Conservation (phyloP, 2,888 invertebrate genomes). For the Cerceris ruficornis region DNA sequence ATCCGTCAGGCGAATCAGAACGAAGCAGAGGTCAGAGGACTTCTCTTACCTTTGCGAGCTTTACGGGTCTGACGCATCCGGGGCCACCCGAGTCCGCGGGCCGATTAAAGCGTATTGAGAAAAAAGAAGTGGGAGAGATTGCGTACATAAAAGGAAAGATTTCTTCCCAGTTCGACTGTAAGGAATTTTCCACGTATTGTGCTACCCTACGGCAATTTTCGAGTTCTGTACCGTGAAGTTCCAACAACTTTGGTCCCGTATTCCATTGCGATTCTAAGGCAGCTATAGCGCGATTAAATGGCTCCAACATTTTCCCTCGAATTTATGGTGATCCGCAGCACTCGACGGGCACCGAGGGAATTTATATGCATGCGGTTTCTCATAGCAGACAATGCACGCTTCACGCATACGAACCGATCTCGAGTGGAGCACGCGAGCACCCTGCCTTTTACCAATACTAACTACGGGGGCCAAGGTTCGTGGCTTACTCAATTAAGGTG, state of each 20-base stretch:
- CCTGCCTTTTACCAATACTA: conserved; percentile 7
- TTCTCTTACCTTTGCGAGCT: too few relatives aligned
- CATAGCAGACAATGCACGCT: conserved; percentile 34
- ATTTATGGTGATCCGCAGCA: conserved; percentile 30
- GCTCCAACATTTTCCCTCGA: conserved; percentile 3
- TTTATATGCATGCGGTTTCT: conserved; percentile 25
- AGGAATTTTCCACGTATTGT: too few relatives aligned
- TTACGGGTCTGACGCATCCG: too few relatives aligned
- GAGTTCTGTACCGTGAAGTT: too few relatives aligned
- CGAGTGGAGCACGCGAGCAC: conserved; percentile 13
- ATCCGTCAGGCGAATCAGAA: too few relatives aligned
- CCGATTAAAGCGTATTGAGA: too few relatives aligned
- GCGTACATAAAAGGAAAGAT: too few relatives aligned
- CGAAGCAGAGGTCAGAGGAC: too few relatives aligned
- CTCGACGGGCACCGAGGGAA: background rate
- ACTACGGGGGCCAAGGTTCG: conserved; percentile 61
- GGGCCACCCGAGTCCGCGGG: too few relatives aligned
- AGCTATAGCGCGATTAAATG: conserved; percentile 4
- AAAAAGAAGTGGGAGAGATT: too few relatives aligned
- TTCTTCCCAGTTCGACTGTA: too few relatives aligned
- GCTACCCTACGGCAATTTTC: too few relatives aligned
- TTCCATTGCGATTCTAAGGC: background rate
- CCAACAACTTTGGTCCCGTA: background rate
- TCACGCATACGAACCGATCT: conserved; percentile 18
- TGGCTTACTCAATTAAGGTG: conserved; percentile 61